Base-by-base conservation (phyloP, 2,888 invertebrate genomes). In the Mesorhabditis belari region DNA sequence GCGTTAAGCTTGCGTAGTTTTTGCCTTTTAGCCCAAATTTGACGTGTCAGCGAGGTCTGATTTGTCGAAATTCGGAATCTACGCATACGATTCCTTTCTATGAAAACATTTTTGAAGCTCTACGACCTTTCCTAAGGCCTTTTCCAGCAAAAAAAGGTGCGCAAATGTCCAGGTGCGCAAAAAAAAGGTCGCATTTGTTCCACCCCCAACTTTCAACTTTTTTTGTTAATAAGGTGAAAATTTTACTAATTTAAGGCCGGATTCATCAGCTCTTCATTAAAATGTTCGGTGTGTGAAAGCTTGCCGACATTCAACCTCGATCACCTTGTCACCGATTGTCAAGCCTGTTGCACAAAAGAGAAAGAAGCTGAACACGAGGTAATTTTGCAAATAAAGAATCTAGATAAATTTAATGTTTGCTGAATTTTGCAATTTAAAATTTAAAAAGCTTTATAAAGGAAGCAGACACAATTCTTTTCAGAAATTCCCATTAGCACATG, bases 401-500 rank as follows among this genome's bases (percentile, higher is more conserved):
- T 49, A 17, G 3, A 52, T 17, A 28, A 24, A 4, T 50, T 27
- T 19, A 49, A 23, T 35, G 26, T 29, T 57, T 12, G 29, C 25
- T 50, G 5, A 63, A 35, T 12, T 19, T 23, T 50, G 24, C 23
- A 52, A 1, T 56, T 27, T 49, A 12, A n/a, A 12, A 12, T 51
- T 50, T 17, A n/a, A 19, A 24, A 21, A 57, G 21, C 50, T 49
- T 26, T 52, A 52, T 9, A 49, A 5, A 19, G 12, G 6, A 9
- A 56, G 23, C 12, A n/a, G 53, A 27, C 6, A 5, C 35, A 52
- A 55, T 57, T 62, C 50, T 53, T 76, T 76, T 57, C 77, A 85
- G 84, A 88, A 88, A 62, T 96, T 92, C 82, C 90, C 93, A 0
- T 89, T 88, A 81, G 96, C 94, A 0, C 87, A 91, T 62, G 85